Conservation (phyloP, 2,888 invertebrate genomes). For the Thecocarcelia acutangulata region DNA sequence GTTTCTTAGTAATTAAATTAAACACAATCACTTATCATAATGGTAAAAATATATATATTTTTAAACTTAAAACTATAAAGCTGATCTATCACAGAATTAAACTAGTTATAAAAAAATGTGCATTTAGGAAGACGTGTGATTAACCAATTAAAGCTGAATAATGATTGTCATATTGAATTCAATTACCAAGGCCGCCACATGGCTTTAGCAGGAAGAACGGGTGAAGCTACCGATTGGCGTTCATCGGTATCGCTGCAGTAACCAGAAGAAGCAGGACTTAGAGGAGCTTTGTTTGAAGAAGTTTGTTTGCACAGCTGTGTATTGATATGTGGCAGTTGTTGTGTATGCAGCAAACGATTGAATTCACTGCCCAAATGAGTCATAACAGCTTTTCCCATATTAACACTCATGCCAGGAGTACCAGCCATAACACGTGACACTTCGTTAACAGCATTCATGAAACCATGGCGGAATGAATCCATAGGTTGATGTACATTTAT, state of each 20-base stretch:
- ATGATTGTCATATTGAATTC: not conserved
- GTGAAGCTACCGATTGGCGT: conserved; percentile 64
- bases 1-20: not conserved
- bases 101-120: conserved; percentile 42
- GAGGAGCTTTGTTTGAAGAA: conserved; percentile 60
- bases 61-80: conserved; percentile 63
- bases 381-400: conserved; percentile 92
- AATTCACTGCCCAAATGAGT: conserved; percentile 92
- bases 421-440: conserved; percentile 92
- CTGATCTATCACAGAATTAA: conserved; percentile 64
- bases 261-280: conserved; percentile 79
- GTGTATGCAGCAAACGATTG: conserved; percentile 81
- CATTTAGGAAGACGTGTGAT: conserved; percentile 57
- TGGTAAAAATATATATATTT: not conserved
- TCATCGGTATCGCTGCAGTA: conserved; percentile 76
- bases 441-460: conserved; percentile 94
- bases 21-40: not conserved
- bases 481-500: conserved; percentile 84
- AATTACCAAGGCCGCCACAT: conserved; percentile 70
- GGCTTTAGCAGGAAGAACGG: conserved; percentile 28
- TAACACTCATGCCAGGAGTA: conserved; percentile 91
- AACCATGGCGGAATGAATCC: conserved; percentile 92
- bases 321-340: conserved; percentile 42
- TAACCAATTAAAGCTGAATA: conserved; percentile 52
- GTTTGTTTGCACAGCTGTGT: not conserved